Conservation (phyloP, 1,140 invertebrate genomes). For the Conopomorpha cramerella region DNA sequence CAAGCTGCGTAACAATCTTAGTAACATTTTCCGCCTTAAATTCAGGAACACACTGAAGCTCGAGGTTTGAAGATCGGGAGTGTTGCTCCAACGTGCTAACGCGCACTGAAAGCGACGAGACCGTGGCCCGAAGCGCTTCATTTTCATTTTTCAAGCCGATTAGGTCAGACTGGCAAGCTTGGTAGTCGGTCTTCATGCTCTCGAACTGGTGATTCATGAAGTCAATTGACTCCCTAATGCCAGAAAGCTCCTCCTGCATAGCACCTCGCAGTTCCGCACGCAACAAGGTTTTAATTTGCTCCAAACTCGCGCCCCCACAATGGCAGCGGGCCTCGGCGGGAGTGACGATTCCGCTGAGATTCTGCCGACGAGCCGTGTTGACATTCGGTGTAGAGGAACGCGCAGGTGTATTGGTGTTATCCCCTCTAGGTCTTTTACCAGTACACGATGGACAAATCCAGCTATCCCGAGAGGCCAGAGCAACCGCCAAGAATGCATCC, state of each 20-base stretch:
- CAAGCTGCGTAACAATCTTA: neutral
- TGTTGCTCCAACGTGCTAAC: neutral
- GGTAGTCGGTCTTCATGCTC: neutral
- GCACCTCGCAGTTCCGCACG: neutral
- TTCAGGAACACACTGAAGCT: neutral
- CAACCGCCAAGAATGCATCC: neutral
- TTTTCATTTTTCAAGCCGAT: neutral
- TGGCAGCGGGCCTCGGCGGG: no score
- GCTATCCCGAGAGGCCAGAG: no score
- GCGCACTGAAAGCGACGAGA: neutral
- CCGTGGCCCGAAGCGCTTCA: neutral
- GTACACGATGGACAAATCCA: neutral
- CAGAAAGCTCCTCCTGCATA: neutral
- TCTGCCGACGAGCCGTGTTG: neutral
- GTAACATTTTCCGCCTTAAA: neutral
- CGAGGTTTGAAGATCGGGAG: neutral
- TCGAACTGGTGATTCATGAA: neutral
- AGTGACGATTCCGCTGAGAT: neutral
- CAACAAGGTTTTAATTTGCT: no score
- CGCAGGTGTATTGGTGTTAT: neutral
- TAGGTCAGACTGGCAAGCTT: neutral
- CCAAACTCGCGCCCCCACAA: no score
- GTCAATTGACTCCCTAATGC: neutral
- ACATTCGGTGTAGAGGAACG: neutral
- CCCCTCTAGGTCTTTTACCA: neutral